A percentile compares a stretch with the other conserved stretches of the same genome.
Conservation (phyloP, 2,888 invertebrate species). For the Andricus quercusramuli region DNA sequence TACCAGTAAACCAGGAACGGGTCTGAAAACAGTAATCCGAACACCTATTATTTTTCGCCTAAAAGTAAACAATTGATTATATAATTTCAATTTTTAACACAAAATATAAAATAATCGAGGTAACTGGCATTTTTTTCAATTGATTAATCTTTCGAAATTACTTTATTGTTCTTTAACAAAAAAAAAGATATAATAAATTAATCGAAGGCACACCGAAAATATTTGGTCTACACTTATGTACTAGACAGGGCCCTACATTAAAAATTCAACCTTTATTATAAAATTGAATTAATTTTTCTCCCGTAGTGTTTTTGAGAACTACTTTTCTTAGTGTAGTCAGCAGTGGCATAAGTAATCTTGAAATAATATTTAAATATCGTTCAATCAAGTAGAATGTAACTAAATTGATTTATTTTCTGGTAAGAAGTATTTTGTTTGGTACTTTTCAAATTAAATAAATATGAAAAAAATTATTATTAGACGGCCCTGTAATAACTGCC, state of each 20-base stretch:
- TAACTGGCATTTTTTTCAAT: neutral
- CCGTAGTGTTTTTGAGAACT: neutral
- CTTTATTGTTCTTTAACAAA: neutral
- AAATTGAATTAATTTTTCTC: neutral
- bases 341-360: no score
- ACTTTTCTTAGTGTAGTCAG: no score
- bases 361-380: no score
- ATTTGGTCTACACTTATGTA: no score
- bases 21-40: neutral
- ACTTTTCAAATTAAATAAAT: neutral
- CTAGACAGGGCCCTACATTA: neutral
- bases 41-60: neutral
- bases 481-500: conserved; percentile 12
- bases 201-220: no score
- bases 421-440: no score
- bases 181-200: neutral
- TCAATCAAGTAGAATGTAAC: no score
- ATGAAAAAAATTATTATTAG: neutral
- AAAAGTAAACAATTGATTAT: neutral
- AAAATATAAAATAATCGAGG: neutral
- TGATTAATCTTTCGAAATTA: neutral
- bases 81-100: neutral
- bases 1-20: conserved; percentile 23
- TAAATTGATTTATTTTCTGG: no score
- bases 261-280: neutral